Base-by-base conservation (phyloP, 2,888 invertebrate genomes). In the Athrips mouffetella region DNA sequence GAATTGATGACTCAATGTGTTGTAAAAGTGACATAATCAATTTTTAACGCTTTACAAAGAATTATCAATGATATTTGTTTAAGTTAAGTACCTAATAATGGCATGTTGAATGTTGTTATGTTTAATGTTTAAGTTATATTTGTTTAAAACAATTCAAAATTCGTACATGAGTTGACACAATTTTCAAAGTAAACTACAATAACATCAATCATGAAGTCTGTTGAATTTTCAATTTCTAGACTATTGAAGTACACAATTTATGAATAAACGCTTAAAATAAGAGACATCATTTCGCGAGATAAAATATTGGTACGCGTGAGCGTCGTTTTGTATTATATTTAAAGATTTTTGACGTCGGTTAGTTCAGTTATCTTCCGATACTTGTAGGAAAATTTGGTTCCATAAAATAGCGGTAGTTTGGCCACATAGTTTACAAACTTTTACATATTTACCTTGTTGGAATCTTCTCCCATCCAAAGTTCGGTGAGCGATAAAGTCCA, bases 401-500 rank as follows among this genome's bases (percentile, higher is more conserved):
- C n/a, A n/a, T 11, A 13, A 15, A 33, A 33, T 13, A 33, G 6
- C 1, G 33, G 15, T 3, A 5, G 11, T 21, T 1, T 11, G 6
- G 37, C 16, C 15, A 8, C 40, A 40, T 40, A 25, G 40, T 11
- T 25, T 40, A 15, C 13, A 40, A 40, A 40, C 39, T 40, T 40
- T n/a, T 8, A 25, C 40, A 40, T 40, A 15, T 40, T 40, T 23
- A 29, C 15, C 6, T n/a, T 11, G 11, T 27, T 16, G 18, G 30
- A 20, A 31, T 31, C 31, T 35, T 5, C 15, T 13, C 15, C 33
- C 13, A 31, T 31, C 11, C 45, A 4, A 33, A 23, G 20, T 35
- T 45, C 18, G 33, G 23, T 25, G 18, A n/a, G 25, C 25, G 45
- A 45, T 45, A 63, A 60, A 58, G 57, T 52, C 61, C 68, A 68